Base-by-base conservation (phyloP, 2,888 invertebrate genomes). In the Alloplasta piceator region DNA sequence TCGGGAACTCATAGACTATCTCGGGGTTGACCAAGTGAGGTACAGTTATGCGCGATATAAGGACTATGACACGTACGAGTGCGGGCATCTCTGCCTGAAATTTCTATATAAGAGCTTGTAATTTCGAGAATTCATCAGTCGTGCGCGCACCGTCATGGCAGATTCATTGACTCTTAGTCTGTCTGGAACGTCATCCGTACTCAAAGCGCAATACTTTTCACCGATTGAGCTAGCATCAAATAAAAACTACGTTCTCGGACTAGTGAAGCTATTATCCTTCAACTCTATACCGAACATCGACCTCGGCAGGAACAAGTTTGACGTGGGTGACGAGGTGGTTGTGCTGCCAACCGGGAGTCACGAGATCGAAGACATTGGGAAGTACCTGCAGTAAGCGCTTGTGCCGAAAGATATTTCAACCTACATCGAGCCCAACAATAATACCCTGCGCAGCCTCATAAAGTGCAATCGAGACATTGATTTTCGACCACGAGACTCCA, bases 211-310 rank as follows among this genome's bases (percentile, higher is more conserved):
- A 68, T 87, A 85, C 78, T 87, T 84, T 67, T 85, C 86, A 6
- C 85, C 86, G 1, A 86, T 88, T 68, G 86, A 87, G 64, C 67
- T 88, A 26, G 78, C 83, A 48, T 10, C 71, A 26, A 63, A 60
- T 46, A 80, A 83, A 56, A 81, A 84, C 56, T 89, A 88, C 82
- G 82, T 78, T 38, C 82, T 89, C 16, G 88, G 87, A n/a, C 78
- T 88, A 14, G 75, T 88, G 58, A 85, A 89, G 68, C 86, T 89
- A 39, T 64, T 86, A 26, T 86, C 85, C 9, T 88, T 85, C 67
- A 86, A 88, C 73, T 82, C 86, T 1, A 86, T 89, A 67, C 87
- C 87, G 4, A 90, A 90, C 82, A 85, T 91, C 1, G 88, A 90
- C 82, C 81, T 82, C 46, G 84, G 80, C 52, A 87, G 89, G 72